Evolutionary conservation across 2,113 vertebrate genomes (phyloP).

Genomic region (Hucho hucho): DNA sequence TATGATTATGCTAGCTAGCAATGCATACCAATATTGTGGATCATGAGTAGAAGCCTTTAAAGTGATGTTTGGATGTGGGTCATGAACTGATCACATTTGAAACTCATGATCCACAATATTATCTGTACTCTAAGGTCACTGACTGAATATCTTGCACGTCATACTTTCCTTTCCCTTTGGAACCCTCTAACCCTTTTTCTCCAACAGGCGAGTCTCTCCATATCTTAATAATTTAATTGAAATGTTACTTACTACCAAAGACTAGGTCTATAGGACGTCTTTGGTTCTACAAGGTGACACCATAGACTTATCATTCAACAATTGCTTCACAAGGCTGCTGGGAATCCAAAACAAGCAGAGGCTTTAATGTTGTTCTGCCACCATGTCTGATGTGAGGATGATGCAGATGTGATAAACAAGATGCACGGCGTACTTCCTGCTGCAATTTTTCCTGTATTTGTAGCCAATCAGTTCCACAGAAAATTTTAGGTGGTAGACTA

Average conservation of each 20-base stretch:
- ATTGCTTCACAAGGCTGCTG: background rate
- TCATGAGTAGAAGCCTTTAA: too few relatives aligned
- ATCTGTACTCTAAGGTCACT: background rate
- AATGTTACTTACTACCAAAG: too few relatives aligned
- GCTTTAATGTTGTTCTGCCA: background rate
- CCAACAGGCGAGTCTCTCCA: too few relatives aligned
- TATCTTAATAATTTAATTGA: too few relatives aligned
- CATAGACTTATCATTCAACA: background rate
- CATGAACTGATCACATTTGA: constrained; percentile 23
- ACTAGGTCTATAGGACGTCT: too few relatives aligned
- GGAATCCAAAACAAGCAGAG: background rate
- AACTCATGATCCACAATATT: constrained; percentile 27
- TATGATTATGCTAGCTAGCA: too few relatives aligned
- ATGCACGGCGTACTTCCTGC: background rate
- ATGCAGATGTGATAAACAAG: too few relatives aligned
- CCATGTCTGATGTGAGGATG: too few relatives aligned
- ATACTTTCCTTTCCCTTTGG: background rate
- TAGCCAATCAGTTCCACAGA: background rate
- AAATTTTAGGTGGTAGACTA: background rate
- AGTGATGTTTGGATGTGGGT: too few relatives aligned
- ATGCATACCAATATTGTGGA: too few relatives aligned
- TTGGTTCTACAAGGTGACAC: background rate
- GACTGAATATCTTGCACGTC: background rate
- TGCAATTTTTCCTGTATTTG: background rate
- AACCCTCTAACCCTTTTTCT: background rate